Conservation (phyloP, 2,113 vertebrate genomes). For the Alosa alosa region DNA sequence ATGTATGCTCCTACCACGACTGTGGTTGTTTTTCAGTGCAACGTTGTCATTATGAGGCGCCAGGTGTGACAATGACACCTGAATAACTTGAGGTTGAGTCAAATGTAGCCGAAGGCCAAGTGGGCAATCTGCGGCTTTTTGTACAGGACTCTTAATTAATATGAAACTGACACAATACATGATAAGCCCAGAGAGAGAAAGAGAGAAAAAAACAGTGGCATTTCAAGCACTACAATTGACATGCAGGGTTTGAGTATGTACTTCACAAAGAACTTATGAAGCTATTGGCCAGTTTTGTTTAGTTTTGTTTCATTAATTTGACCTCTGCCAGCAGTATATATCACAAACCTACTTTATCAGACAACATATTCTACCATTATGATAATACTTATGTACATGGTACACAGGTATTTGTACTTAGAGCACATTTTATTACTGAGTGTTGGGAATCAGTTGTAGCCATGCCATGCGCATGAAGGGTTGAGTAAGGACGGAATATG, state of each 20-base stretch:
- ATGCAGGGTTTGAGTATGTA: not conserved
- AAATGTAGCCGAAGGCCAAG: not conserved
- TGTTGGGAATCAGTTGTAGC: conserved; percentile 15
- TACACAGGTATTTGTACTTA: not conserved
- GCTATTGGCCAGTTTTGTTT: not conserved
- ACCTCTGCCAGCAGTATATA: not conserved
- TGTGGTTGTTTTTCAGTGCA: conserved; percentile 14
- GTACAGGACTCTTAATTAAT: not conserved
- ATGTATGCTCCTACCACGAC: not conserved
- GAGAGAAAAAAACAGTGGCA: not conserved
- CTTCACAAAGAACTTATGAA: not conserved
- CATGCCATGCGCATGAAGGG: conserved; percentile 1
- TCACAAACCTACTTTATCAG: not conserved
- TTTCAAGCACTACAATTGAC: not conserved
- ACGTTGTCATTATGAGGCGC: not conserved
- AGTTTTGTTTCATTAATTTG: not conserved
- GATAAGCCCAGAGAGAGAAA: not conserved
- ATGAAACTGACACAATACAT: conserved; percentile 1
- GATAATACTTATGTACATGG: not conserved
- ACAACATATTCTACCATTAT: not conserved
- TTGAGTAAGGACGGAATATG: not conserved
- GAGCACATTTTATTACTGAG: not conserved
- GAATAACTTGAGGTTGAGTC: not conserved
- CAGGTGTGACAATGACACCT: not conserved
- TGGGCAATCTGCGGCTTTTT: not conserved